A percentile compares a stretch with the other conserved stretches of the same genome.
Conservation (phyloP, 1,140 invertebrate species). For the Cyphomyrmex costatus region DNA sequence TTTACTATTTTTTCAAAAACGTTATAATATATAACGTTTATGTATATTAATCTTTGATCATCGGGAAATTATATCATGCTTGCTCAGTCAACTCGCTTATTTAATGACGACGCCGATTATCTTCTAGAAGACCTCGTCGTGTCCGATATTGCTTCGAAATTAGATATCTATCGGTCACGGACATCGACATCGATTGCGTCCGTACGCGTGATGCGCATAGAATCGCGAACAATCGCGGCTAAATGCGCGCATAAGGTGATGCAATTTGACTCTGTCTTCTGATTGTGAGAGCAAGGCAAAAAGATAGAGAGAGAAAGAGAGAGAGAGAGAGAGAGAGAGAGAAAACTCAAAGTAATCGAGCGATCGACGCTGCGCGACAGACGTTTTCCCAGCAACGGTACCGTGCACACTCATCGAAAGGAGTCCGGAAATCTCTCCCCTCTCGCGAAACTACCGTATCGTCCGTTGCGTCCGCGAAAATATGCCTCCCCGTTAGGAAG, state of each 20-base stretch:
- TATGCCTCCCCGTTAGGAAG: constrained; percentile 67
- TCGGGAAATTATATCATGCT: neutral
- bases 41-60: constrained; percentile 22
- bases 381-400: constrained; percentile 67
- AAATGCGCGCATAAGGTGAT: neutral
- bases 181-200: constrained; percentile 55
- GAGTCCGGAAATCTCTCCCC: constrained; percentile 76
- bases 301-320: neutral
- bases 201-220: constrained; percentile 62
- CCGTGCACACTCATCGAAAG: constrained; percentile 66
- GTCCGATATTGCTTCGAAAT: constrained; percentile 28
- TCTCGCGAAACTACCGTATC: constrained; percentile 68
- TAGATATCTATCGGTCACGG: constrained; percentile 37
- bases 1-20: neutral
- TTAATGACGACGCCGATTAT: neutral
- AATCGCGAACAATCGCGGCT: constrained; percentile 6
- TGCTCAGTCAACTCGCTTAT: neutral
- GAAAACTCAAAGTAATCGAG: neutral
- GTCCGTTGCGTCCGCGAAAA: constrained; percentile 68
- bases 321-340: too few relatives aligned
- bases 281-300: neutral
- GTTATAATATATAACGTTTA: constrained; percentile 1
- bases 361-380: constrained; percentile 59
- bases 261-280: neutral
- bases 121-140: constrained; percentile 25